phyloP scores from a whole-genome alignment of 2,888 invertebrate genomes.

The Psylliodes chrysocephalus region DNA sequence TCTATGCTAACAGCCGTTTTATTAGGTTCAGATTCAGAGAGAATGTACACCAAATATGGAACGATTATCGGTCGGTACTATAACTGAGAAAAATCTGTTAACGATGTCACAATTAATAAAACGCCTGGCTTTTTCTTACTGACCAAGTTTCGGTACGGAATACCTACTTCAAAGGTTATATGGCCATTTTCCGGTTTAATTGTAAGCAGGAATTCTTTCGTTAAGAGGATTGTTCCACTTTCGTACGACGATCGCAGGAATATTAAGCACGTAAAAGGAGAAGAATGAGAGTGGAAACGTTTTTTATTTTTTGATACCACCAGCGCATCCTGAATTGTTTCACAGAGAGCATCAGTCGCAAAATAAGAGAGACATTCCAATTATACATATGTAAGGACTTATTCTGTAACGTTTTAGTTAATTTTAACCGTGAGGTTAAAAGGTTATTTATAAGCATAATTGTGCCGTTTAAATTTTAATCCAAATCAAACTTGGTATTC shows the following conservation, averaged over 20 bases:
- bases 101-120: slow-evolving; percentile 6
- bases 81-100: slow-evolving; percentile 10
- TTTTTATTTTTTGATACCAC: no score
- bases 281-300: no score
- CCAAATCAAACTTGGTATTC: no score
- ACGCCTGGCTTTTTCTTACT: slow-evolving; percentile 7
- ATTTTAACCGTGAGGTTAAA: no score
- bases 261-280: no score
- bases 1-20: slow-evolving; percentile 31
- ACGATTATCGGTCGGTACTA: slow-evolving; percentile 16
- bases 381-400: no score
- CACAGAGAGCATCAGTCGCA: no score
- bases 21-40: slow-evolving; percentile 22
- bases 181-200: not conserved
- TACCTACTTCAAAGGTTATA: not conserved
- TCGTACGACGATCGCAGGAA: not conserved
- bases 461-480: no score
- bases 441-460: no score
- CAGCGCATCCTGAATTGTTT: no score
- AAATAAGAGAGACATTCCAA: no score
- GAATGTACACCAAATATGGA: slow-evolving; percentile 16
- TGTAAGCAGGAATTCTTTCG: not conserved
- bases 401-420: no score
- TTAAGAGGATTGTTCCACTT: not conserved
- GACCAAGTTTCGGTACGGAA: not conserved